phyloP scores from a whole-genome alignment of 2,888 invertebrate genomes.

The Trissolcus japonicus region DNA sequence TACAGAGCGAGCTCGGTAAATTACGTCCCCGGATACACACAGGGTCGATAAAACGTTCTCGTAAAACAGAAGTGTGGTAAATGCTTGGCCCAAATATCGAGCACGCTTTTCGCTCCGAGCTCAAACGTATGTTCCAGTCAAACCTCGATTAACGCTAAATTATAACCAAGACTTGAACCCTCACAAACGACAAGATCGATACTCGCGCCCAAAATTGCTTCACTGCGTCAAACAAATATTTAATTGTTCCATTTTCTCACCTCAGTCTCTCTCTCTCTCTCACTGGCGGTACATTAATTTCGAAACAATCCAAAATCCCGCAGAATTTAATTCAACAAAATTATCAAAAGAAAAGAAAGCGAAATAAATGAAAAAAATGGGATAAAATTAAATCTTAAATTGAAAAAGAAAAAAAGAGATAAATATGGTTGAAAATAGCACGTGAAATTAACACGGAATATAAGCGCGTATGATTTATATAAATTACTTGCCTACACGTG shows the following conservation, averaged over 20 bases:
- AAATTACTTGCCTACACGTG: slow-evolving; percentile 7
- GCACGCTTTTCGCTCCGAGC: slow-evolving; percentile 36
- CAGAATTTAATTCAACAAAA: too few species aligned
- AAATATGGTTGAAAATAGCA: too few species aligned
- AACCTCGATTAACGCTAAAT: slow-evolving; percentile 52
- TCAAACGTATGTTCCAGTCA: slow-evolving; percentile 33
- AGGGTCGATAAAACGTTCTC: slow-evolving; percentile 53
- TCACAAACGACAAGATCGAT: slow-evolving; percentile 32
- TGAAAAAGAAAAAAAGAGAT: too few species aligned
- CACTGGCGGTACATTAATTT: too few species aligned
- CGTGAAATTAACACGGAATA: neutral
- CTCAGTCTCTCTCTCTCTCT: neutral
- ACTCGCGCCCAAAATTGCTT: slow-evolving; percentile 22
- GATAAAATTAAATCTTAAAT: too few species aligned
- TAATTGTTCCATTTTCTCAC: slow-evolving; percentile 12
- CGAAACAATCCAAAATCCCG: too few species aligned
- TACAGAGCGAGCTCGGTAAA: slow-evolving; percentile 50
- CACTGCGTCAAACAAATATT: slow-evolving; percentile 7
- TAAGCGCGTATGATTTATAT: neutral
- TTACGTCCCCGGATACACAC: slow-evolving; percentile 44
- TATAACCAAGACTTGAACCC: slow-evolving; percentile 26
- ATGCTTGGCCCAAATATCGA: slow-evolving; percentile 47
- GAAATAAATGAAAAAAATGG: too few species aligned
- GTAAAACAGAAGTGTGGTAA: slow-evolving; percentile 44
- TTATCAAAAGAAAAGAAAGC: too few species aligned